These are phyloP conservation scores for Cacatua alba DNA, from an alignment of 2,113 vertebrate species.

Conservation along the genomic window DNA sequence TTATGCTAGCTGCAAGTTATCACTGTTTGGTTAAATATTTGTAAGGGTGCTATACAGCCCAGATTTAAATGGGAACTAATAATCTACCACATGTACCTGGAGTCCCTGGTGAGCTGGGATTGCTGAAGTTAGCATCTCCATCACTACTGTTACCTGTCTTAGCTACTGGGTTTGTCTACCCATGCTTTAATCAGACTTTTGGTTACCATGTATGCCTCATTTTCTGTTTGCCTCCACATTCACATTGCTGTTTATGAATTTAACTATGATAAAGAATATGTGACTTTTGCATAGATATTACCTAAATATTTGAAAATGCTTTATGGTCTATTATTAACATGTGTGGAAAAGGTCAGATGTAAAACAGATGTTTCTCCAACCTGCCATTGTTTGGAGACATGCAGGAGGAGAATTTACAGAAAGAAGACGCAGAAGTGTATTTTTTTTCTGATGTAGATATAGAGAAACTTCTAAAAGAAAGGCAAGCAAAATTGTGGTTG, in stretches of 20 bases:
- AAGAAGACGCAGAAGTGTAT: not conserved
- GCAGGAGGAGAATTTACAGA: not conserved
- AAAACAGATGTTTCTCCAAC: not conserved
- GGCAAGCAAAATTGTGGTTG: not conserved
- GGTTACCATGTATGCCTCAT: not conserved
- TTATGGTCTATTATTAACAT: not conserved
- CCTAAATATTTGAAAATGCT: not conserved
- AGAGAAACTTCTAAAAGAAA: not conserved
- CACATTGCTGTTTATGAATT: not conserved
- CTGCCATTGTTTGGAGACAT: not conserved
- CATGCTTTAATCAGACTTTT: not conserved
- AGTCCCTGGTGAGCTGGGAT: not conserved
- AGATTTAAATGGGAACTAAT: not conserved
- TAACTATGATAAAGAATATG: not conserved
- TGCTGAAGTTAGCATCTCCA: not conserved
- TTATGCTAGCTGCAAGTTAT: not conserved
- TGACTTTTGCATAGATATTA: not conserved
- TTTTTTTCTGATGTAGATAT: not conserved
- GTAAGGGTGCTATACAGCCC: not conserved
- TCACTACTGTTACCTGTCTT: not conserved
- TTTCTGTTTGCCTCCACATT: not conserved
- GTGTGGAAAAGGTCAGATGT: not conserved
- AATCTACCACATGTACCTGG: not conserved
- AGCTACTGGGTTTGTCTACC: not conserved
- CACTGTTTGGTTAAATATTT: not conserved